These are phyloP conservation scores for Oxygymnocypris stewartii DNA, from an alignment of 2,113 vertebrate genomes.

Conservation along the genomic window DNA sequence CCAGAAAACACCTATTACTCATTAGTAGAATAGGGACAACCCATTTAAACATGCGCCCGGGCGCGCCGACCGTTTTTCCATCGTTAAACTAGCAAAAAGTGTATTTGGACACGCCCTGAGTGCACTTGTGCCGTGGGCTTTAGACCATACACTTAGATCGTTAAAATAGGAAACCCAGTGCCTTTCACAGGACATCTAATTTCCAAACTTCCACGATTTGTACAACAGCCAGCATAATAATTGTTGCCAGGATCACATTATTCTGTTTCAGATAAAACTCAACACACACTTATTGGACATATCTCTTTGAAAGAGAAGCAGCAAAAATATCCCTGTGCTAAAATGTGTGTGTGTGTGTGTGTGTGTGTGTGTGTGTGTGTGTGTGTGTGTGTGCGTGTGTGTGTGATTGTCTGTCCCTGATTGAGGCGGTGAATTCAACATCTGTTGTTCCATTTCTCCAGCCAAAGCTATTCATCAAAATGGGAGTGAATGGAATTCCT, in stretches of 20 bases:
- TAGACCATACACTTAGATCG: no score
- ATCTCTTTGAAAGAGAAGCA: neutral
- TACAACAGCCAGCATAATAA: neutral
- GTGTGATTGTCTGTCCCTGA: neutral
- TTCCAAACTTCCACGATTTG: neutral
- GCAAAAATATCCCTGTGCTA: neutral
- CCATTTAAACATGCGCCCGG: no score
- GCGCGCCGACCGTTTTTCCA: no score
- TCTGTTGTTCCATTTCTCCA: constrained; percentile 51
- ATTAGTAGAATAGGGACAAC: no score
- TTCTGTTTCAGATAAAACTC: neutral
- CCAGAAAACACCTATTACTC: no score
- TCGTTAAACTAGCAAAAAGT: no score
- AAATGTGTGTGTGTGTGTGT: constrained; percentile 7
- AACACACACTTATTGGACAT: neutral
- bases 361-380: no score
- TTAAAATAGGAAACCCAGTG: neutral
- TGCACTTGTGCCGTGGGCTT: no score
- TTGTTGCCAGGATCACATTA: neutral
- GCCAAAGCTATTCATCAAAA: constrained; percentile 49
- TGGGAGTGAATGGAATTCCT: constrained; percentile 37
- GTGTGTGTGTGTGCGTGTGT: neutral
- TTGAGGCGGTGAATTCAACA: constrained; percentile 32
- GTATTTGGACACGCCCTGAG: no score
- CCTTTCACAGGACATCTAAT: neutral